phyloP scores from a whole-genome alignment of 1,140 invertebrate genomes.

The Trinorchestia longiramus region DNA sequence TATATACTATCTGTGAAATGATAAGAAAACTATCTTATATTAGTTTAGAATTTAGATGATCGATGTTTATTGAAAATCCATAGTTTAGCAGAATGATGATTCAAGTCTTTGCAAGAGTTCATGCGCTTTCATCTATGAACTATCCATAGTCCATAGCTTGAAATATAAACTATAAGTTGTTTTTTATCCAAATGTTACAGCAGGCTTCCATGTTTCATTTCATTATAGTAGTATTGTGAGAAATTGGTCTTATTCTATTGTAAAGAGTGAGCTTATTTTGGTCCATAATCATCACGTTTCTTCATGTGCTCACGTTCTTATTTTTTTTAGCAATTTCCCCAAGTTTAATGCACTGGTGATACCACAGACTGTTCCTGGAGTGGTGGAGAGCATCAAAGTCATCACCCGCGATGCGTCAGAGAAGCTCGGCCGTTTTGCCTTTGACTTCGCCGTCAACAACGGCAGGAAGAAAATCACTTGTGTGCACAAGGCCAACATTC shows the following conservation, averaged over 20 bases:
- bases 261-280: not conserved
- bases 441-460: conserved; percentile 91
- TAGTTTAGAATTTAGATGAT: no score
- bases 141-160: no score
- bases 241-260: not conserved
- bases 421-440: conserved; percentile 93
- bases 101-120: no score
- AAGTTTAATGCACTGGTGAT: not conserved
- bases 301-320: not conserved
- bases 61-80: no score
- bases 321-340: not conserved
- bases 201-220: not conserved
- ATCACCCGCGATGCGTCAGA: conserved; percentile 94
- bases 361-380: conserved; percentile 83
- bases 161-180: no score
- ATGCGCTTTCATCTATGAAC: no score
- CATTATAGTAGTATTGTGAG: not conserved
- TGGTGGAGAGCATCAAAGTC: conserved; percentile 97
- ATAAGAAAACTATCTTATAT: no score
- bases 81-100: no score
- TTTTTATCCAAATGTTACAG: no score
- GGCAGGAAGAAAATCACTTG: conserved; percentile 94
- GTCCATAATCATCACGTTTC: not conserved
- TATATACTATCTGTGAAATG: no score
- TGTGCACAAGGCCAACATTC: conserved; percentile 99